Evolutionary conservation across 2,113 vertebrate genomes (phyloP).

Genomic region (Hepsetus odoe): DNA sequence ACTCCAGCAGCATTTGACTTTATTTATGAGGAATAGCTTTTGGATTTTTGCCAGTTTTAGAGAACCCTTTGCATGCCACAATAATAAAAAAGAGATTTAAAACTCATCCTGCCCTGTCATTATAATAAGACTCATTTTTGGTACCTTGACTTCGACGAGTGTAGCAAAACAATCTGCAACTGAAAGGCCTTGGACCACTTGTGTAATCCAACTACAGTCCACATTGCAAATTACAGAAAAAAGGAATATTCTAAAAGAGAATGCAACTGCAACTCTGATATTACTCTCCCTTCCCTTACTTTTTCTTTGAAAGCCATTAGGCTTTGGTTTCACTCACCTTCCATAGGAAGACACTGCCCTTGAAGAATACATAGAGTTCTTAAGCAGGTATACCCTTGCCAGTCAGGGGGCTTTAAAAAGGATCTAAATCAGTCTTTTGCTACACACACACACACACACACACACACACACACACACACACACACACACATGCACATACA

Average conservation of each 20-base stretch:
- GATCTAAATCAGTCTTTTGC: conserved; percentile 36
- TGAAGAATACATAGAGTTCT: conserved; percentile 53
- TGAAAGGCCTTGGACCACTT: background rate
- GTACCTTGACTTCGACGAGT: too few relatives aligned
- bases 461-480: conserved; percentile 29
- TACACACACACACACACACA: background rate
- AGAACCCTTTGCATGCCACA: too few relatives aligned
- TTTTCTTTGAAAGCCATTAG: conserved; percentile 55
- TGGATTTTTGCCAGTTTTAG: too few relatives aligned
- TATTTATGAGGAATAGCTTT: too few relatives aligned
- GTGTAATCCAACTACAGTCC: background rate
- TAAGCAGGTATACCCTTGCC: conserved; percentile 49
- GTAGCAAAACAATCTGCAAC: background rate
- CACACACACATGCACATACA: conserved; percentile 25
- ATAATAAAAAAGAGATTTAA: too few relatives aligned
- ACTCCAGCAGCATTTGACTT: too few relatives aligned
- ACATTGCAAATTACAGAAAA: background rate
- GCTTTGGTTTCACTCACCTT: conserved; percentile 58
- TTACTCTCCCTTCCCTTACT: conserved; percentile 42
- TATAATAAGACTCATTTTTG: too few relatives aligned
- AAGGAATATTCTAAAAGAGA: background rate
- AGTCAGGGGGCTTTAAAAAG: conserved; percentile 37
- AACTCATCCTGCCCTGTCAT: too few relatives aligned
- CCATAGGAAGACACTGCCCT: conserved; percentile 55
- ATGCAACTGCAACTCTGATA: conserved; percentile 23